A percentile compares a stretch with the other conserved stretches of the same genome.
These are phyloP conservation scores for Urocitellus parryii DNA, from an alignment of 2,113 vertebrate species.

Conservation along the genomic window DNA sequence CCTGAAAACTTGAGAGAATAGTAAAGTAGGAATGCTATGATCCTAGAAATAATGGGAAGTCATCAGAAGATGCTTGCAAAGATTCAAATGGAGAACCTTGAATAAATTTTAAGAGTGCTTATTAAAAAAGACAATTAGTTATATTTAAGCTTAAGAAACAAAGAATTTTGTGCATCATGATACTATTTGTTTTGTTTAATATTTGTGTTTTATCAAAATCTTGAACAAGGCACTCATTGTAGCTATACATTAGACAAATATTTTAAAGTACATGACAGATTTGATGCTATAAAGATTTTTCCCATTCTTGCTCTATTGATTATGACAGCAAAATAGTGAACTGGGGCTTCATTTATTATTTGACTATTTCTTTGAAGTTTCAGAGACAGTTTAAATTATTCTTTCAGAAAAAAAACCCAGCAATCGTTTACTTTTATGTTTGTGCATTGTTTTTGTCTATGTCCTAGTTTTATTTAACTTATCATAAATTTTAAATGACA, in stretches of 20 bases:
- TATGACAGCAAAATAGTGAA: constrained; percentile 31
- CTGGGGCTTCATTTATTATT: constrained; percentile 31
- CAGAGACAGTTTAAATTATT: constrained; percentile 43
- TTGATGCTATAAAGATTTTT: background rate
- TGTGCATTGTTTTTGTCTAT: constrained; percentile 11
- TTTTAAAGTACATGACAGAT: constrained; percentile 18
- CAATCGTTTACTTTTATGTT: background rate
- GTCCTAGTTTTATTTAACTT: constrained; percentile 35
- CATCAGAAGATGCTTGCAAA: background rate
- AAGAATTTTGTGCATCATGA: background rate
- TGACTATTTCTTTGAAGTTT: constrained; percentile 53
- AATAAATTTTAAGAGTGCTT: constrained; percentile 8
- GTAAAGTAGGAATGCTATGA: background rate
- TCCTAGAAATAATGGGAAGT: constrained; percentile 17
- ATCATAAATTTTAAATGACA: constrained; percentile 52
- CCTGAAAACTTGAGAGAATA: background rate
- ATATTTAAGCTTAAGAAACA: background rate
- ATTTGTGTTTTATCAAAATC: constrained; percentile 18
- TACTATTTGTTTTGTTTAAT: background rate
- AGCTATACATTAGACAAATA: background rate
- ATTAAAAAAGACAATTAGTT: background rate
- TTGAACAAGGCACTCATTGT: background rate
- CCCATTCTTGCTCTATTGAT: constrained; percentile 25
- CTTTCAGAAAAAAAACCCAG: background rate
- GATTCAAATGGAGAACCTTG: background rate